Base-by-base conservation (phyloP, 2,113 vertebrate genomes). In the Thermophis baileyi region DNA sequence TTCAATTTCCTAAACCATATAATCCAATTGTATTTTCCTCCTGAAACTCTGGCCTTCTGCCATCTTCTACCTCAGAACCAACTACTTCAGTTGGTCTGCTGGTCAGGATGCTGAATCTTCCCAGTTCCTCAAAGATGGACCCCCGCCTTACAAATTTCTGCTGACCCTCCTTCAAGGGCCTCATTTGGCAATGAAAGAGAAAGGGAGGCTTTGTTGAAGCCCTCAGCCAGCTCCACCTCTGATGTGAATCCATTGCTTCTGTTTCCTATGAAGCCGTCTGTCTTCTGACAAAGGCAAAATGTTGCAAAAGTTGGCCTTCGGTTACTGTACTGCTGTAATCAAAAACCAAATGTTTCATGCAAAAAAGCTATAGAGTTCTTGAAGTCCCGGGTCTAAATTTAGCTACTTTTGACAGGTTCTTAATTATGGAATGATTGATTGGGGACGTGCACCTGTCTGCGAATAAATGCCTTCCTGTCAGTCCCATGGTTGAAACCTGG, bases 391-490 rank as follows among this genome's bases (percentile, higher is more conserved):
- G 95, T 93, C 94, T 96, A 95, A 94, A 96, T 97, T 97, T 97
- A 97, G 93, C 54, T 95, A 89, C 87, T 95, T 94, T 95, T 8
- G 93, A 96, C 96, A 96, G 95, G 94, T 95, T 96, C 89, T 95
- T 97, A 97, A 97, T 97, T 96, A 97, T 92, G 93, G 44, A 94
- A 96, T 97, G 96, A 97, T 97, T 96, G 97, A 97, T 97, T 96
- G 95, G 95, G 95, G 95, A 95, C 91, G 94, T 96, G 96, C 97
- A 97, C 96, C 97, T 97, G 96, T 90, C 95, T 96, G 90, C 94
- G 95, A 91, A 96, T 81, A 95, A 97, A 96, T 95, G 94, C 94
- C 95, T 96, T 95, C 95, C 96, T 95, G 94, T 96, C 92, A 95
- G 94, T 95, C 95, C 94, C 92, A 93, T 94, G 94, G 95, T 93